phyloP scores from a whole-genome alignment of 1,140 invertebrate genomes.

The Venustaconcha ellipsiformis region DNA sequence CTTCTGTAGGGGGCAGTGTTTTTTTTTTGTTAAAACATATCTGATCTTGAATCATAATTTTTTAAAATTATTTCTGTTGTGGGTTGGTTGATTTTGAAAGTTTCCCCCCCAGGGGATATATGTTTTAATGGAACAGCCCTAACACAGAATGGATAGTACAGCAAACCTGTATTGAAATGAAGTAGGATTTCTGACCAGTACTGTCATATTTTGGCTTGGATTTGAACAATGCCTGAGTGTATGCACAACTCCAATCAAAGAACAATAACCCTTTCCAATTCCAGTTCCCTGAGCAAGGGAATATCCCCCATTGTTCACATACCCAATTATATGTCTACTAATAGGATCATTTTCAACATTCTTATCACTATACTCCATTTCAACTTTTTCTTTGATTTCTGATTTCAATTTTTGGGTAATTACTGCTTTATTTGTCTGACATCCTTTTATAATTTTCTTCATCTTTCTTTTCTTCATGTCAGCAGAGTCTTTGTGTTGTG shows the following conservation, averaged over 20 bases:
- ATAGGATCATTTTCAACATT: slow-evolving; percentile 25
- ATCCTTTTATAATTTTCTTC: slow-evolving; percentile 68
- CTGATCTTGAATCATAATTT: too few relatives aligned
- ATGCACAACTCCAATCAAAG: slow-evolving; percentile 37
- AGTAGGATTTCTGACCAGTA: slow-evolving; percentile 53
- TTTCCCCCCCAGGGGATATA: too few relatives aligned
- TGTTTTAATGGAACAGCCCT: too few relatives aligned
- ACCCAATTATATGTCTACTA: slow-evolving; percentile 79
- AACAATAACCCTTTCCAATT: slow-evolving; percentile 54
- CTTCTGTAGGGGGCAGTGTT: too few relatives aligned
- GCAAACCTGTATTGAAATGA: slow-evolving; percentile 64
- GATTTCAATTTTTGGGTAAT: not conserved
- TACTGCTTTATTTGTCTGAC: slow-evolving; percentile 16
- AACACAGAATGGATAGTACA: too few relatives aligned
- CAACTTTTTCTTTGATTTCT: slow-evolving; percentile 24
- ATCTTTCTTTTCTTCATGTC: slow-evolving; percentile 72
- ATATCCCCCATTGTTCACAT: slow-evolving; percentile 78
- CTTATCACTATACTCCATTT: slow-evolving; percentile 20
- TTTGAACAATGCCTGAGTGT: slow-evolving; percentile 11
- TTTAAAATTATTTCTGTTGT: too few relatives aligned
- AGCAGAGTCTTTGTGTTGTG: slow-evolving; percentile 73
- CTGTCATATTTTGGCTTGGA: slow-evolving; percentile 14
- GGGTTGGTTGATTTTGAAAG: too few relatives aligned
- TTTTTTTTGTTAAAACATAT: too few relatives aligned
- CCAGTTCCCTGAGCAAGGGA: slow-evolving; percentile 72